These are phyloP conservation scores for Eupsittula cactorum DNA, from an alignment of 2,113 vertebrate species.

Conservation along the genomic window DNA sequence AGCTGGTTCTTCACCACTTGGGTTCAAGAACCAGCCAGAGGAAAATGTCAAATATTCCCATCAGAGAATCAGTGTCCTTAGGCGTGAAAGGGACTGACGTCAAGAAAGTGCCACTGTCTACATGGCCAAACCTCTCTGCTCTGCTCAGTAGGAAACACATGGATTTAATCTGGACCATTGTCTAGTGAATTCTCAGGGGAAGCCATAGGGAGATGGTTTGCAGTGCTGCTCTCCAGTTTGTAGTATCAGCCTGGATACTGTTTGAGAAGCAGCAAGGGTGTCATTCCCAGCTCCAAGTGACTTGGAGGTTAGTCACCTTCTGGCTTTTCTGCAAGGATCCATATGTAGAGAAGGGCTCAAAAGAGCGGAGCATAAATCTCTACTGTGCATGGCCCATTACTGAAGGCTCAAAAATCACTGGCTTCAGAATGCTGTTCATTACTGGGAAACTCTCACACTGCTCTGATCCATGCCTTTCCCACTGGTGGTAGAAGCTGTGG, in stretches of 20 bases:
- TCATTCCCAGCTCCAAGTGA: not conserved
- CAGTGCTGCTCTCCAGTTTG: not conserved
- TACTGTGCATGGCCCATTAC: not conserved
- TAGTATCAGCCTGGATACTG: not conserved
- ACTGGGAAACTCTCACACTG: not conserved
- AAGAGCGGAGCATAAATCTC: accelerated
- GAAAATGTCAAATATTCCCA: not conserved
- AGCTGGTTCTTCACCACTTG: not conserved
- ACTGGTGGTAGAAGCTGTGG: not conserved
- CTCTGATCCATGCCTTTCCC: not conserved
- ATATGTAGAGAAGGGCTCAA: not conserved
- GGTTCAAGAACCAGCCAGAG: not conserved
- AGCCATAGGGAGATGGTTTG: not conserved
- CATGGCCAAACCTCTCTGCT: not conserved
- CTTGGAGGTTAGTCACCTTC: not conserved
- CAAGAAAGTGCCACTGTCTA: not conserved
- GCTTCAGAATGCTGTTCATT: not conserved
- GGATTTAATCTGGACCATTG: not conserved
- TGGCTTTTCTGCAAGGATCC: not conserved
- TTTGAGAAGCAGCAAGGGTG: not conserved
- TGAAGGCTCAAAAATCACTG: not conserved
- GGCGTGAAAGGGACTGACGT: not conserved
- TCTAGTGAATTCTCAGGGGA: not conserved
- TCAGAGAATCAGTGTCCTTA: not conserved
- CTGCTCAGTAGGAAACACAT: not conserved